phyloP scores from a whole-genome alignment of 2,113 vertebrate genomes.

The Physeter macrocephalus region DNA sequence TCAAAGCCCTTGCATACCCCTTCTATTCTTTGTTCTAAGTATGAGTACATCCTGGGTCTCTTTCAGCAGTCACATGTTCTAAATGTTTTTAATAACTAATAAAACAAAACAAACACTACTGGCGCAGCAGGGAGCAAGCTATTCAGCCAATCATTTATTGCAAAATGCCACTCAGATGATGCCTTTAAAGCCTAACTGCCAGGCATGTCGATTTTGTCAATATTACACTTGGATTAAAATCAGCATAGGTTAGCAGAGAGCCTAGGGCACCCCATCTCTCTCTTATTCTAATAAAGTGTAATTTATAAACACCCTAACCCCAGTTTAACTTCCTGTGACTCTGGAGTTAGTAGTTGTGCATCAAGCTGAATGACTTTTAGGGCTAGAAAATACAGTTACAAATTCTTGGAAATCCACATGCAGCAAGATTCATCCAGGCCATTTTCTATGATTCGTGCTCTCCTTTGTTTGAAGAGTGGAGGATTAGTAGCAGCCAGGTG shows the following conservation, averaged over 20 bases:
- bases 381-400: constrained; percentile 22
- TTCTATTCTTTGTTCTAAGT: constrained; percentile 18
- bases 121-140: constrained; percentile 45
- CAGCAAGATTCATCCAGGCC: not conserved
- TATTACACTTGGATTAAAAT: constrained; percentile 1
- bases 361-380: constrained; percentile 37
- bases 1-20: not conserved
- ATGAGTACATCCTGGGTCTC: not conserved
- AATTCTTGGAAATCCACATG: constrained; percentile 14
- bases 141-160: constrained; percentile 62
- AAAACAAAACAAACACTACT: constrained; percentile 61
- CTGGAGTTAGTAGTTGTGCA: not conserved
- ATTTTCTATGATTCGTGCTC: not conserved
- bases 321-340: constrained; percentile 39
- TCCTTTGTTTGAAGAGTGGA: not conserved
- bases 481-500: not conserved
- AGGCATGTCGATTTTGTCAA: constrained; percentile 49
- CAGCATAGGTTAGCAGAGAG: constrained; percentile 29
- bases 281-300: constrained; percentile 42
- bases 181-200: constrained; percentile 57
- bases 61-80: constrained; percentile 47
- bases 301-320: constrained; percentile 32
- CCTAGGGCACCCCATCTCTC: not conserved
- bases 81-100: constrained; percentile 63
- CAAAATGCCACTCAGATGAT: constrained; percentile 60